Base-by-base conservation (phyloP, 2,113 vertebrate species). In the Tamias sibiricus region DNA sequence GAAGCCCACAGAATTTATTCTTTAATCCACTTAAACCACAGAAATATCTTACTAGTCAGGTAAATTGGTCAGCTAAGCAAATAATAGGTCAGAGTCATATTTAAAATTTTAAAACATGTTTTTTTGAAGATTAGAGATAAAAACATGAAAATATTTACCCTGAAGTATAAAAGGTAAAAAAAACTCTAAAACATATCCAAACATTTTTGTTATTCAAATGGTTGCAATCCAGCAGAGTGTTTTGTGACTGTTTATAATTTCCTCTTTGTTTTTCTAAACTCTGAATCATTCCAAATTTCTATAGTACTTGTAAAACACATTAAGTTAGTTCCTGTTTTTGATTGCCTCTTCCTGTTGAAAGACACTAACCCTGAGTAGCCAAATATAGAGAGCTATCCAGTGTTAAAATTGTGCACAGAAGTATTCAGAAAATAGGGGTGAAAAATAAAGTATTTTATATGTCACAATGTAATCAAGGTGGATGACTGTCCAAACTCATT, bases 161-260 rank as follows among this genome's bases (percentile, higher is more conserved):
- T 97, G 83, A 98, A 96, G 94, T 81, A 37, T 52, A 52, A 52
- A 52, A 52, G 16, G 49, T 52, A 52, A 52, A 52, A 52, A 52
- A 52, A 52, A 17, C 80, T 97, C 91, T 97, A 81, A 98, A 90
- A 97, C n/a, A 79, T 88, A 97, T 84, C 91, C 95, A 97, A 97
- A 82, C 54, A 20, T 98, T 98, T 97, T 75, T 84, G 95, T 96
- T 97, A 98, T 72, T 87, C 80, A 96, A 57, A 57, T 57, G n/a
- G 71, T 96, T 98, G 71, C 62, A 97, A 52, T 92, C 68, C 79
- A 97, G 49, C 82, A 94, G 79, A 96, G 66, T 83, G 86, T 89
- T 95, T 95, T 0, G 0, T 95, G 83, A 90, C 84, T 74, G 69
- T 52, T 42, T 76, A 81, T 97, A 94, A 93, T 40, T 97, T 98